These are phyloP conservation scores for Macrosoma leucophasiata DNA, from an alignment of 2,888 invertebrate genomes.

Conservation along the genomic window DNA sequence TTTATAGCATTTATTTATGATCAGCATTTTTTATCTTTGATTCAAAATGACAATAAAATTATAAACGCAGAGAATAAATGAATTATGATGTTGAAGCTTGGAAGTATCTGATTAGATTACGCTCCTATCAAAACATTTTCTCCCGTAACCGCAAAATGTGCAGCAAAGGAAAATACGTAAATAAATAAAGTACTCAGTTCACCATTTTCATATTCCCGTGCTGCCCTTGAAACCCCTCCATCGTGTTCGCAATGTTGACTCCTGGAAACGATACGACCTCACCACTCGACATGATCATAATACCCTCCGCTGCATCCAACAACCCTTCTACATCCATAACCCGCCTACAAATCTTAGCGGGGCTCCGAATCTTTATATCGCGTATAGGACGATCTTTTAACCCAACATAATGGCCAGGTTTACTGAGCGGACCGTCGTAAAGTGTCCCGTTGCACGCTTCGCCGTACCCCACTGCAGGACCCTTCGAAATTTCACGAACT, in stretches of 20 bases:
- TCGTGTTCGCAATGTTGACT: constrained; percentile 69
- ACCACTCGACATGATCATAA: constrained; percentile 70
- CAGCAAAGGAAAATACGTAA: no score
- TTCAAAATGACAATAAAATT: no score
- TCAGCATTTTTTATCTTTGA: no score
- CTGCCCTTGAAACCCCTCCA: constrained; percentile 57
- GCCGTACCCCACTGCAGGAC: constrained; percentile 45
- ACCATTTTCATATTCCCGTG: constrained; percentile 50
- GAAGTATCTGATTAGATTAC: no score
- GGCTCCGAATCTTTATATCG: constrained; percentile 72
- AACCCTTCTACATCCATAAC: constrained; percentile 73
- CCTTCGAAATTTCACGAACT: constrained; percentile 74
- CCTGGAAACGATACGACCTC: constrained; percentile 66
- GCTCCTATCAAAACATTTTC: no score
- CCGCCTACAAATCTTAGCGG: constrained; percentile 71
- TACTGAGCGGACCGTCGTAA: constrained; percentile 72
- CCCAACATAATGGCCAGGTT: constrained; percentile 74
- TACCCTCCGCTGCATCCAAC: constrained; percentile 60
- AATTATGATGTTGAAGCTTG: no score
- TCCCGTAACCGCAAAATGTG: no score
- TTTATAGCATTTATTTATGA: no score
- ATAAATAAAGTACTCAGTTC: constrained; percentile 34
- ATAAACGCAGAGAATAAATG: no score
- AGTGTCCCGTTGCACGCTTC: constrained; percentile 52
- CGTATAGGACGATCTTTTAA: constrained; percentile 69